phyloP scores from a whole-genome alignment of 2,797 vertebrate genomes.

The Muscicapa striata region DNA sequence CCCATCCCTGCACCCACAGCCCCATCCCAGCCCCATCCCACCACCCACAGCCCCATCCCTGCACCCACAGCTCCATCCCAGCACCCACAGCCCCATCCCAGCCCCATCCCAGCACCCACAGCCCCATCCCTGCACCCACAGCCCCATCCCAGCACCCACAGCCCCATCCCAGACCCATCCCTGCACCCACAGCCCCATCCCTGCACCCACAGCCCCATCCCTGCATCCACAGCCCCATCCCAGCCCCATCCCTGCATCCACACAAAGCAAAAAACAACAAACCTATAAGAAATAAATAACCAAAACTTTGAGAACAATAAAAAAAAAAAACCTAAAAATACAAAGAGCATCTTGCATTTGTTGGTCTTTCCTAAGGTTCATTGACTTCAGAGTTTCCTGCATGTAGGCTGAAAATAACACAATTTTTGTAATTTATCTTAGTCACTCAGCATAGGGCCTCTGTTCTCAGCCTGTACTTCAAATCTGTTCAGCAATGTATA shows the following conservation, averaged over 20 bases:
- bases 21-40: no score
- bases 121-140: not conserved
- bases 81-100: not conserved
- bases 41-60: no score
- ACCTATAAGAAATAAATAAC: not conserved
- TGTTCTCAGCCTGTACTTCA: conserved; percentile 50
- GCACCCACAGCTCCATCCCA: not conserved
- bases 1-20: no score
- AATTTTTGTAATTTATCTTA: conserved; percentile 57
- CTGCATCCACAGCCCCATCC: not conserved
- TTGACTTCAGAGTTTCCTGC: conserved; percentile 55
- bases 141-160: not conserved
- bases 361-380: conserved; percentile 60
- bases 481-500: conserved; percentile 23
- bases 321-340: not conserved
- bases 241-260: not conserved
- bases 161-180: not conserved
- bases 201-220: not conserved
- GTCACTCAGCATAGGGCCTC: conserved; percentile 54
- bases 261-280: not conserved
- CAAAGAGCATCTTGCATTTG: conserved; percentile 42
- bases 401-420: conserved; percentile 57
- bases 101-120: not conserved
- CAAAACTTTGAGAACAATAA: not conserved
- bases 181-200: not conserved